These are phyloP conservation scores for Chionoecetes opilio DNA, from an alignment of 1,140 invertebrate species.

Conservation along the genomic window DNA sequence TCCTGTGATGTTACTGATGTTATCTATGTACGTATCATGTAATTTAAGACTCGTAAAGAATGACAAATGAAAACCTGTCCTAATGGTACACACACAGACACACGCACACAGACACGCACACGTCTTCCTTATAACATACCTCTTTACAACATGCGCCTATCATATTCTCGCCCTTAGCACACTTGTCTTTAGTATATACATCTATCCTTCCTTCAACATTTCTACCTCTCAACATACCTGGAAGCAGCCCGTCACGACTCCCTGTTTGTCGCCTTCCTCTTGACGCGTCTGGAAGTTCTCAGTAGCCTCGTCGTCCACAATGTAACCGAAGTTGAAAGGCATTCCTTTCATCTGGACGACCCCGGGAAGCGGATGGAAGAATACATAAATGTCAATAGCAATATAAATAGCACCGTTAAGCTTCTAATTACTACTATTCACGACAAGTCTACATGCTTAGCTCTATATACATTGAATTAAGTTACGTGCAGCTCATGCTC, in stretches of 20 bases:
- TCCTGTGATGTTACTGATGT: too few species aligned
- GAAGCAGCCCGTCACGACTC: constrained; percentile 79
- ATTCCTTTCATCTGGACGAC: constrained; percentile 68
- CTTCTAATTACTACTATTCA: not conserved
- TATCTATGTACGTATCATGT: too few species aligned
- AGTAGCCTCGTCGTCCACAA: constrained; percentile 80
- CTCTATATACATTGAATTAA: not conserved
- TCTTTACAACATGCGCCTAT: too few species aligned
- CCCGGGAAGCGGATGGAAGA: not conserved
- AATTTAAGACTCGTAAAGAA: too few species aligned
- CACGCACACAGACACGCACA: too few species aligned
- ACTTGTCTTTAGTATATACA: not conserved
- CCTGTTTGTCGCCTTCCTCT: constrained; percentile 74
- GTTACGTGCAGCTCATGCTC: too few species aligned
- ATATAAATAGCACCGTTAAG: not conserved
- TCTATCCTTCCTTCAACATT: not conserved
- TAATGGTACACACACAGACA: too few species aligned
- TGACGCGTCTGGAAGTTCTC: constrained; percentile 78
- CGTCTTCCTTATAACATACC: too few species aligned
- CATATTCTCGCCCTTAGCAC: too few species aligned
- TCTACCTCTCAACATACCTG: constrained; percentile 68
- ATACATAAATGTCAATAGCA: not conserved
- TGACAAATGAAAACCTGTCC: too few species aligned
- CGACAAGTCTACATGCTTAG: too few species aligned
- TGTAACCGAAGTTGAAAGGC: constrained; percentile 78